phyloP scores from a whole-genome alignment of 2,888 invertebrate genomes.

The Pycnomerus fuliginosus region DNA sequence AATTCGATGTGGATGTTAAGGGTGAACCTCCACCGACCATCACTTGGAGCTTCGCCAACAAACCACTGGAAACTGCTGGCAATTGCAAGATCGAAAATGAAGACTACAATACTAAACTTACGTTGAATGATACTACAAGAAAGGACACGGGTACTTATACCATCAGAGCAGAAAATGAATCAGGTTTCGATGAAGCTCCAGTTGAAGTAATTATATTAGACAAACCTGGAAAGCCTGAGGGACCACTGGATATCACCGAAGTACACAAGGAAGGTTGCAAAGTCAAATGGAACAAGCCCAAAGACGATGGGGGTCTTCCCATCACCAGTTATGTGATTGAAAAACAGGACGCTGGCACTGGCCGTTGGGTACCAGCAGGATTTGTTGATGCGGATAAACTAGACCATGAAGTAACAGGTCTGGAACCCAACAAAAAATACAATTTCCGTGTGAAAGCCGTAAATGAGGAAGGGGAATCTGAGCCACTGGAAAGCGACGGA shows the following conservation, averaged over 20 bases:
- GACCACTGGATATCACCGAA: slow-evolving; percentile 87
- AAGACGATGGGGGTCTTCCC: slow-evolving; percentile 93
- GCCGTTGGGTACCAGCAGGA: slow-evolving; percentile 86
- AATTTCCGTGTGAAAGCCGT: slow-evolving; percentile 97
- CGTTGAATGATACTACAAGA: slow-evolving; percentile 76
- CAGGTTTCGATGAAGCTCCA: slow-evolving; percentile 90
- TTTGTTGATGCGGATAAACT: slow-evolving; percentile 79
- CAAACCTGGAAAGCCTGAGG: slow-evolving; percentile 85
- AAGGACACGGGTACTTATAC: slow-evolving; percentile 89
- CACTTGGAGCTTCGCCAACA: slow-evolving; percentile 74
- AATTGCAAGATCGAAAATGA: slow-evolving; percentile 81
- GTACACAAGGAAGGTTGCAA: slow-evolving; percentile 93
- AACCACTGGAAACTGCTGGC: slow-evolving; percentile 66
- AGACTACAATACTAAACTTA: slow-evolving; percentile 87
- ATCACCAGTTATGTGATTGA: slow-evolving; percentile 90
- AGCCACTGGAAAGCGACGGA: slow-evolving; percentile 87
- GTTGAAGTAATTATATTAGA: slow-evolving; percentile 87
- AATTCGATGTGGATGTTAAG: slow-evolving; percentile 90
- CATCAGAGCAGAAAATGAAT: slow-evolving; percentile 88
- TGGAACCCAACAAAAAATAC: slow-evolving; percentile 94
- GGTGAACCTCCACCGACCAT: slow-evolving; percentile 96
- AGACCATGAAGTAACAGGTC: slow-evolving; percentile 80
- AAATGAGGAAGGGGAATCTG: slow-evolving; percentile 96
- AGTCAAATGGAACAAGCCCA: slow-evolving; percentile 91
- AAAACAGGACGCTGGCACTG: slow-evolving; percentile 88